Evolutionary conservation across 1,140 invertebrate genomes (phyloP).

Genomic region (Brachionus paranguensis): DNA sequence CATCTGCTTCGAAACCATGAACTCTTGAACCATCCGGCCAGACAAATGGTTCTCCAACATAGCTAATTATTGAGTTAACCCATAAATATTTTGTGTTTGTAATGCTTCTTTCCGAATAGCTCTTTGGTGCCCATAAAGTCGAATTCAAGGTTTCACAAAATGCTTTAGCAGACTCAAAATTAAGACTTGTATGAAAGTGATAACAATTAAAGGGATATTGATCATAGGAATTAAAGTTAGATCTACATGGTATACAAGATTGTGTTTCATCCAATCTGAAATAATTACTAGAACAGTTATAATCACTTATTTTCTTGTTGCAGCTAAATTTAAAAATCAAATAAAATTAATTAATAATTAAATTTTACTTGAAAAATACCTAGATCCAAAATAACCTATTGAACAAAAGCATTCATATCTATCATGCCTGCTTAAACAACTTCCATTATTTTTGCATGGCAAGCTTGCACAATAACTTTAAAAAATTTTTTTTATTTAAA

Average conservation of each 20-base stretch:
- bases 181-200: too few species aligned
- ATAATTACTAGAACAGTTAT: too few species aligned
- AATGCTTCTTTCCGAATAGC: neutral
- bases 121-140: neutral
- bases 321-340: neutral
- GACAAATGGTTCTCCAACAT: neutral
- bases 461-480: neutral
- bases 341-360: neutral
- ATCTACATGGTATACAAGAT: too few species aligned
- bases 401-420: neutral
- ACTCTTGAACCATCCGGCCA: neutral
- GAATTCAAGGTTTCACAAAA: neutral
- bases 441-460: neutral
- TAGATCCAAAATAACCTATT: neutral
- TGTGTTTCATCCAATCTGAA: too few species aligned
- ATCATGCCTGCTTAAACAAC: neutral
- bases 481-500: neutral
- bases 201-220: too few species aligned
- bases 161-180: too few species aligned
- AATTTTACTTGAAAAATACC: neutral
- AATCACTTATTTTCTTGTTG: neutral
- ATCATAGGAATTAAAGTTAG: too few species aligned
- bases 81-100: neutral
- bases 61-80: neutral
- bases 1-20: neutral